Evolutionary conservation across 2,888 invertebrate species (phyloP).

Genomic region (Catocala fraxini): DNA sequence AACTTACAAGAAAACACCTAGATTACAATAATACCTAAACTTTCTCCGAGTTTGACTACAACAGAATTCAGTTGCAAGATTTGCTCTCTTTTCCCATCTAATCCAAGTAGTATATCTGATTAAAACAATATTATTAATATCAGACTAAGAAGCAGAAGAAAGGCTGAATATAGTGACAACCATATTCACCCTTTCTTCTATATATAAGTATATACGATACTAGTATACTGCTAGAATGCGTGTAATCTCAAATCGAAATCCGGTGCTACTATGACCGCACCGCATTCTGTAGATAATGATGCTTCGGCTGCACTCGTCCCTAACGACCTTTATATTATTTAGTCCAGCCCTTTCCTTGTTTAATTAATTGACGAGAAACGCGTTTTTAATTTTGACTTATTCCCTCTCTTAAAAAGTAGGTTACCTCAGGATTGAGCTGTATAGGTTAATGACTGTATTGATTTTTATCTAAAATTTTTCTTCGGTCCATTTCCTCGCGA

Average conservation of each 20-base stretch:
- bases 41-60: no score
- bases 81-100: no score
- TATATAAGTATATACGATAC: no score
- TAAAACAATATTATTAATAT: no score
- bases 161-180: no score
- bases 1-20: no score
- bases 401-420: conserved; percentile 45
- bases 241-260: background rate
- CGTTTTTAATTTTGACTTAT: conserved; percentile 73
- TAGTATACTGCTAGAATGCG: no score
- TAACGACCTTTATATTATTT: conserved; percentile 85
- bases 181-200: no score
- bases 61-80: no score
- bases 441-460: conserved; percentile 22
- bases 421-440: conserved; percentile 33
- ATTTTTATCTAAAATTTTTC: conserved; percentile 6
- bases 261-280: conserved; percentile 53
- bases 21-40: no score
- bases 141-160: no score
- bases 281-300: conserved; percentile 76
- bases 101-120: no score
- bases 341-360: conserved; percentile 80
- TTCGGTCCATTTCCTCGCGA: background rate
- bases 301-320: conserved; percentile 77
- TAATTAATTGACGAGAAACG: conserved; percentile 81